These are phyloP conservation scores for Bugulina stolonifera DNA, from an alignment of 2,888 invertebrate species.

Conservation along the genomic window DNA sequence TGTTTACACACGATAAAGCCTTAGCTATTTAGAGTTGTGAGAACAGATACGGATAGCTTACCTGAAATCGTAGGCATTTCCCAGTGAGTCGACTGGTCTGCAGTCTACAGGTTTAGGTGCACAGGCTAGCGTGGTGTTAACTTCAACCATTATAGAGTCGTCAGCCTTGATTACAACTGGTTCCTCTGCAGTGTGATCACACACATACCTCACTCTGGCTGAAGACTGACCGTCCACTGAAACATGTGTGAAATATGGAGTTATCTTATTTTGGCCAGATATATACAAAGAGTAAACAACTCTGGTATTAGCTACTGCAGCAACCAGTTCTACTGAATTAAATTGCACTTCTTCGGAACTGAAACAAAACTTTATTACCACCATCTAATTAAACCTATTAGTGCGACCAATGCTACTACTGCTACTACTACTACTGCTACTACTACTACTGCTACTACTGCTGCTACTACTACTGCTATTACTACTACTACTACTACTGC, in stretches of 20 bases:
- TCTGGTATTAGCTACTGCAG: no score
- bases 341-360: no score
- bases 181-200: background rate
- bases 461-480: background rate
- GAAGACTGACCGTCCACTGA: background rate
- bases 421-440: slow-evolving; percentile 16
- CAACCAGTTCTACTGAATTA: no score
- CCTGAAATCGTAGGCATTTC: slow-evolving; percentile 20
- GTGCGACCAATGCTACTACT: slow-evolving; percentile 13
- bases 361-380: no score
- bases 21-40: no score
- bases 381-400: background rate
- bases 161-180: background rate
- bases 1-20: no score
- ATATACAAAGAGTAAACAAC: no score
- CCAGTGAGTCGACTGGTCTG: background rate
- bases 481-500: background rate
- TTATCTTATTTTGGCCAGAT: no score
- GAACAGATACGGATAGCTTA: no score
- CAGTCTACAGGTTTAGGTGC: slow-evolving; percentile 20
- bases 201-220: background rate
- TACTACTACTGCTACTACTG: background rate
- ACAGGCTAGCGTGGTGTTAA: slow-evolving; percentile 9
- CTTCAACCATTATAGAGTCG: background rate
- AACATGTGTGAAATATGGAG: no score